These are phyloP conservation scores for Neodiprion fabricii DNA, from an alignment of 1,140 invertebrate genomes.

Conservation along the genomic window DNA sequence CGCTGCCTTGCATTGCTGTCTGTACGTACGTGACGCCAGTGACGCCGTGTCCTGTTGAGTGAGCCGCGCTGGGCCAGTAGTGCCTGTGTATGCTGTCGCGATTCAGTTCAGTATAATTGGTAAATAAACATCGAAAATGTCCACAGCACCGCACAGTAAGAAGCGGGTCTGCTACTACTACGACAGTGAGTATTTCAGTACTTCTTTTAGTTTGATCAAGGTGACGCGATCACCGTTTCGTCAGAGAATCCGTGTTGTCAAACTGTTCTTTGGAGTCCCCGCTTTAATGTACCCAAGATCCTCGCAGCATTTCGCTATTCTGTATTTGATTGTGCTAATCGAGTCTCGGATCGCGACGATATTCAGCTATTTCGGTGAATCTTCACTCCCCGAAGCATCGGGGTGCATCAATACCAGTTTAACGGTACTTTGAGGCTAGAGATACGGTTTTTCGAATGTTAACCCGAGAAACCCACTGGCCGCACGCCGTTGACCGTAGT, in stretches of 20 bases:
- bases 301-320: neutral
- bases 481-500: constrained; percentile 44
- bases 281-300: constrained; percentile 20
- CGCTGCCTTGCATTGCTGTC: neutral
- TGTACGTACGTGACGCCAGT: constrained; percentile 20
- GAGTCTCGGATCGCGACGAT: too few species aligned
- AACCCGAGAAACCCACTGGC: constrained; percentile 45
- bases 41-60: constrained; percentile 40
- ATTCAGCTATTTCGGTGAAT: too few species aligned
- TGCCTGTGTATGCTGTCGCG: constrained; percentile 43
- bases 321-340: too few species aligned
- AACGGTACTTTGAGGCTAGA: neutral
- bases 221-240: constrained; percentile 31
- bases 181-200: constrained; percentile 83
- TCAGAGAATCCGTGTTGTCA: constrained; percentile 32
- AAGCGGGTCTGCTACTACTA: constrained; percentile 98
- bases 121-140: constrained; percentile 59
- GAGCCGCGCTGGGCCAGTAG: constrained; percentile 39
- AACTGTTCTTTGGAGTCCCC: constrained; percentile 40
- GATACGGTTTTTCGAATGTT: constrained; percentile 41
- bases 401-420: too few species aligned
- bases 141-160: constrained; percentile 82
- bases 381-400: too few species aligned
- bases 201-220: constrained; percentile 15
- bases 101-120: constrained; percentile 33